Conservation (phyloP, 2,888 invertebrate genomes). For the Drosophila merina region DNA sequence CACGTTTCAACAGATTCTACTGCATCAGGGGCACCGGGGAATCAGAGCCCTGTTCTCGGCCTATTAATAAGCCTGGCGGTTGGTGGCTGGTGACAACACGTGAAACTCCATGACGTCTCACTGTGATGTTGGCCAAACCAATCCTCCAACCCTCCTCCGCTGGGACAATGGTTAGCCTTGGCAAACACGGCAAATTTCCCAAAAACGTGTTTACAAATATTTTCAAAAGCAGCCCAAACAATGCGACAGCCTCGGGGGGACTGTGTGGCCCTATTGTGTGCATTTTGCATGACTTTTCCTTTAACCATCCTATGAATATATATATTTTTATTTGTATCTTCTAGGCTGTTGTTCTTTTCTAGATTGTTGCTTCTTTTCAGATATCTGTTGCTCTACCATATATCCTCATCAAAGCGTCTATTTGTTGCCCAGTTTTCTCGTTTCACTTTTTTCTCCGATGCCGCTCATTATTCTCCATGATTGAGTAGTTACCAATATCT, state of each 20-base stretch:
- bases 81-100: constrained; percentile 81
- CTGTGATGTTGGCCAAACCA: constrained; percentile 57
- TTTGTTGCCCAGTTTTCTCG: constrained; percentile 26
- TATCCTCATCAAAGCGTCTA: constrained; percentile 43
- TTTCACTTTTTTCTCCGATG: constrained; percentile 28
- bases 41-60: constrained; percentile 33
- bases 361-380: constrained; percentile 40
- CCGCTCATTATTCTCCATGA: constrained; percentile 32
- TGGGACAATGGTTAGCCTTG: constrained; percentile 60
- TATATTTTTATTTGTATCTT: constrained; percentile 19
- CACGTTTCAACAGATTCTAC: constrained; percentile 74
- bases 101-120: constrained; percentile 80
- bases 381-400: constrained; percentile 18
- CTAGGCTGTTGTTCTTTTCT: constrained; percentile 40
- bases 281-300: constrained; percentile 49
- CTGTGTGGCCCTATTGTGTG: constrained; percentile 32
- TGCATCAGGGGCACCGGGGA: constrained; percentile 35
- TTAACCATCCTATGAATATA: constrained; percentile 25
- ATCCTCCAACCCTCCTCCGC: constrained; percentile 55
- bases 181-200: constrained; percentile 59
- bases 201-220: constrained; percentile 82
- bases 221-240: constrained; percentile 47
- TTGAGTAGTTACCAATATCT: constrained; percentile 38
- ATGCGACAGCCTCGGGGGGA: constrained; percentile 39
- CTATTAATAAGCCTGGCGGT: constrained; percentile 78